A percentile compares a stretch with the other conserved stretches of the same genome.
Evolutionary conservation across 2,797 vertebrate species (phyloP).

Genomic region (Acipenser ruthenus): DNA sequence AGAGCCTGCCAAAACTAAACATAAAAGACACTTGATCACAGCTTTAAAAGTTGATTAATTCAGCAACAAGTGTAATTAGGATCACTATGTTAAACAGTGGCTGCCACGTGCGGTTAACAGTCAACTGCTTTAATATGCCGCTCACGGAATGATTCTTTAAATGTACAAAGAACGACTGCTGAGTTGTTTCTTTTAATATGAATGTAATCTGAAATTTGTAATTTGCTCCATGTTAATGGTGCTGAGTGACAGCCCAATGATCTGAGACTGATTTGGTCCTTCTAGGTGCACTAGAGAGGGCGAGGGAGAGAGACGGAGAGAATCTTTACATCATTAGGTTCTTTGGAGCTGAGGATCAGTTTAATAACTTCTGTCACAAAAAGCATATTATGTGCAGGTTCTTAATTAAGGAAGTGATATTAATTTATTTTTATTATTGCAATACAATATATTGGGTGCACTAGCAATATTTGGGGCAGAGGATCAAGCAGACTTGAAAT

Average conservation of each 20-base stretch:
- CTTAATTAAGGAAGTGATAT: constrained; percentile 34
- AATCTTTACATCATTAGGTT: constrained; percentile 5
- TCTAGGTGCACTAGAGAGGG: constrained; percentile 31
- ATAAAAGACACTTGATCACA: constrained; percentile 32
- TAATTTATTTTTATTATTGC: constrained; percentile 32
- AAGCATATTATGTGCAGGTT: constrained; percentile 40
- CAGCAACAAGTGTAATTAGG: constrained; percentile 58
- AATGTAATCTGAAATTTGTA: constrained; percentile 46
- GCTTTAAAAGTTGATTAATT: constrained; percentile 60
- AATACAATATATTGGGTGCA: too few species aligned
- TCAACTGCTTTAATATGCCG: constrained; percentile 20
- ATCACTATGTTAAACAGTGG: constrained; percentile 59
- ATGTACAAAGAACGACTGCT: constrained; percentile 21
- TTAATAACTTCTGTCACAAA: constrained; percentile 36
- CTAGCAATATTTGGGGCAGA: too few species aligned
- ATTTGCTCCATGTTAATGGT: constrained; percentile 52
- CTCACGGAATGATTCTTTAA: constrained; percentile 22
- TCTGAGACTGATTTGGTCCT: constrained; percentile 35
- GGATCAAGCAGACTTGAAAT: too few species aligned
- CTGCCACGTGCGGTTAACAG: constrained; percentile 48
- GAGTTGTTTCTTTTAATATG: constrained; percentile 51
- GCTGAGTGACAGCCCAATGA: constrained; percentile 43
- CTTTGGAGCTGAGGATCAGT: constrained; percentile 25
- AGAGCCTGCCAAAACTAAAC: not conserved
- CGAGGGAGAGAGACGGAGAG: constrained; percentile 23